Evolutionary conservation across 37 sponge, comb jelly and placozoan species (phyloP).

Genomic region (Ianthella basta): DNA sequence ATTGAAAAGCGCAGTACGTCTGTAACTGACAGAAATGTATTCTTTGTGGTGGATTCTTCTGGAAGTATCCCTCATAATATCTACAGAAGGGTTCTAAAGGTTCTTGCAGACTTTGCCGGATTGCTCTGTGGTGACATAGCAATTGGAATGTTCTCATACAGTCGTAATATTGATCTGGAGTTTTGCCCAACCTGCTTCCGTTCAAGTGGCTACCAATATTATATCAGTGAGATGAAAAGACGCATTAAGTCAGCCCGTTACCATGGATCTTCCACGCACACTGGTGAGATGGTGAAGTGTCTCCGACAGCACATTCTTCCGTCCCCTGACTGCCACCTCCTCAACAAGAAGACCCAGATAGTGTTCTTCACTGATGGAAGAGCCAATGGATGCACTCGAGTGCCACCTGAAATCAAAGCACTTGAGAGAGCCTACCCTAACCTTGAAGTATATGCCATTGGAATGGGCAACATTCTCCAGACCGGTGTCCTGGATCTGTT

Average conservation of each 20-base stretch:
- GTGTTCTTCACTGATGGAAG: conserved; percentile 35
- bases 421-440: neutral
- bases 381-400: neutral
- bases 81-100: neutral
- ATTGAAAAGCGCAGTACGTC: neutral
- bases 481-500: neutral
- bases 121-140: conserved; percentile 7
- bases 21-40: conserved; percentile 17
- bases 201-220: neutral
- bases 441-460: conserved; percentile 22
- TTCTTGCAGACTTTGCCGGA: conserved; percentile 5
- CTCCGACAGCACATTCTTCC: neutral
- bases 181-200: conserved; percentile 27
- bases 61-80: neutral
- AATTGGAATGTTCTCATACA: neutral
- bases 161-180: conserved; percentile 10
- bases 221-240: neutral
- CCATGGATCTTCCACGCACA: neutral
- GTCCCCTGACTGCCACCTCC: conserved; percentile 16
- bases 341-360: neutral
- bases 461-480: conserved; percentile 16
- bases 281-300: conserved; percentile 23
- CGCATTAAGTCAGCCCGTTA: conserved; percentile 17
- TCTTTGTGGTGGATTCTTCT: conserved; percentile 26
- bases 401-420: neutral